These are phyloP conservation scores for Syrmaticus mikado DNA, from an alignment of 2,113 vertebrate species.

Conservation along the genomic window DNA sequence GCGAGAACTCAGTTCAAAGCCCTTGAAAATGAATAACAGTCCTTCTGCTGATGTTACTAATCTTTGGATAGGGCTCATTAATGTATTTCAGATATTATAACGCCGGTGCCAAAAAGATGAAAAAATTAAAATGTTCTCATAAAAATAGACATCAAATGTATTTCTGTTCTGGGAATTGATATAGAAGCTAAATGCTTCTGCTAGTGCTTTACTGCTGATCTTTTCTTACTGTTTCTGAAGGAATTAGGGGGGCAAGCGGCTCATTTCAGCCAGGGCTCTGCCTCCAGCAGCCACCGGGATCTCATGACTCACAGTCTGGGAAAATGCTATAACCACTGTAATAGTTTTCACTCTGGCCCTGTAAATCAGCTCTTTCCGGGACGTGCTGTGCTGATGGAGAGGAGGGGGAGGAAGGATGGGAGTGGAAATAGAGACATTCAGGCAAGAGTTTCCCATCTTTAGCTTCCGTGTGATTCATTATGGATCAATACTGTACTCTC, in stretches of 20 bases:
- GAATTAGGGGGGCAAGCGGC: neutral
- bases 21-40: slow-evolving; percentile 32
- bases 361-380: slow-evolving; percentile 17
- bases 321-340: neutral
- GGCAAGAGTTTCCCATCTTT: neutral
- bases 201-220: neutral
- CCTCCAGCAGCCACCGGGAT: neutral
- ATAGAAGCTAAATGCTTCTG: neutral
- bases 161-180: slow-evolving; percentile 36
- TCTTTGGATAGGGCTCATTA: slow-evolving; percentile 55
- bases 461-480: slow-evolving; percentile 18
- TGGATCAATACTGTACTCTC: neutral
- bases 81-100: slow-evolving; percentile 28
- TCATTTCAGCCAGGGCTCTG: neutral
- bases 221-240: neutral
- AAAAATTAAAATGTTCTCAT: neutral
- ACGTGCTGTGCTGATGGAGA: slow-evolving; percentile 13
- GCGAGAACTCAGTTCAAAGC: slow-evolving; percentile 33
- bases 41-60: slow-evolving; percentile 42
- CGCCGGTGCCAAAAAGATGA: slow-evolving; percentile 27
- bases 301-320: neutral
- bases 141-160: slow-evolving; percentile 55
- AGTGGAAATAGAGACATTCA: neutral
- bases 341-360: neutral
- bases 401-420: neutral